Evolutionary conservation across 2,797 vertebrate genomes (phyloP), one percentile per base, ranked within the genome.

Genomic region (Pogonophryne albipinna): DNA sequence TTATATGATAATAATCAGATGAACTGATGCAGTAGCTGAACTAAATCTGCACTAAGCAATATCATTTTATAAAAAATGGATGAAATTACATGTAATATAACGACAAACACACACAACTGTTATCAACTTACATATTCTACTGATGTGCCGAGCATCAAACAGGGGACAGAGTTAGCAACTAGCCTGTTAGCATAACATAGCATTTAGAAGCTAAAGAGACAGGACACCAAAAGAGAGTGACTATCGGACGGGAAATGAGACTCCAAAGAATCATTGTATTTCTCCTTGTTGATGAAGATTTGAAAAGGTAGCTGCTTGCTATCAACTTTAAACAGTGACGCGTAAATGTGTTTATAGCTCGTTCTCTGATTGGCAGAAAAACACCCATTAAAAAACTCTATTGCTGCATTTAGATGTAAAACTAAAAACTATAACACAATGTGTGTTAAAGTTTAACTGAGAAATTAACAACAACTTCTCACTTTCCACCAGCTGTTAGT

Each of bases 401-500:
- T 27, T 27, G 4, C 27, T 38, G 8, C 34, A 38, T 38, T 38
- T 2, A 38, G 8, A 38, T 38, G 34, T 38, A 9, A 9, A 38
- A 38, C 34, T 38, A 6, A 34, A 34, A 38, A 27, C 27, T 4
- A 23, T 3, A 27, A 27, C 27, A 27, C 4, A 27, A 27, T 27
- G 27, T 9, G 19, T 17, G 4, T 44, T 11, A 62, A 66, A 45
- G 8, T 16, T 20, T 2, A 58, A 42, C 11, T 50, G 42, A 20
- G 11, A 58, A 45, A 62, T 16, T 6, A 50, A 57, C 16, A 13
- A 63, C 20, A 53, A 12, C 27, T 38, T 6, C 16, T 52, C 10
- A 20, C 60, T 52, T 17, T 70, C 23, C 23, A 46, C 19, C 74
- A 78, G 64, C 45, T 82, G 83, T 46, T 70, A 27, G 44, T 59